Conservation (phyloP, 2,113 vertebrate species). For the Tachycineta bicolor region DNA sequence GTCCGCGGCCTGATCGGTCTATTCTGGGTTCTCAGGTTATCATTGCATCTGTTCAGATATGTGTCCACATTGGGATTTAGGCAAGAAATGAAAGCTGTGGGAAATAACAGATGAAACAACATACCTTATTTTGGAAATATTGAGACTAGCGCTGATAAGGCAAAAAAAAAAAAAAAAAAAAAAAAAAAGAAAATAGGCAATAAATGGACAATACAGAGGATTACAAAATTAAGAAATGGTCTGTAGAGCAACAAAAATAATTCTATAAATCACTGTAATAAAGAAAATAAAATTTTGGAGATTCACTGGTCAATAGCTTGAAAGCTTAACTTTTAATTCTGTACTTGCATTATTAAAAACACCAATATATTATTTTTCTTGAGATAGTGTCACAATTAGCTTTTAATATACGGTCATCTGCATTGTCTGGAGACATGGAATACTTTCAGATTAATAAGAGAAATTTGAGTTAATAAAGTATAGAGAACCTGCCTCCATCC, state of each 20-base stretch:
- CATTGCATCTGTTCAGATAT: not conserved
- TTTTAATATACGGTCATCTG: not conserved
- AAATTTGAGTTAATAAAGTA: not conserved
- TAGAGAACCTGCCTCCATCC: not conserved
- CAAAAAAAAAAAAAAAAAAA: not conserved
- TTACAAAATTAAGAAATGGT: not conserved
- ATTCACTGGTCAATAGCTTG: not conserved
- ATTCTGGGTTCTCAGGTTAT: not conserved
- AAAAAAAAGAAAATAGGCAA: not conserved
- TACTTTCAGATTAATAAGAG: not conserved
- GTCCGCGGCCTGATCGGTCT: not conserved
- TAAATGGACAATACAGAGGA: not conserved
- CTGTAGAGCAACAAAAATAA: not conserved
- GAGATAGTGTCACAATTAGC: not conserved
- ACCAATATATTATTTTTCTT: not conserved
- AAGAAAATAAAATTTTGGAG: not conserved
- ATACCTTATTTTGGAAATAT: not conserved
- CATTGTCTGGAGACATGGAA: not conserved
- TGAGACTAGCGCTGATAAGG: not conserved
- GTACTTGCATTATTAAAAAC: not conserved
- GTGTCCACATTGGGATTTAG: not conserved
- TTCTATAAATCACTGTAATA: not conserved
- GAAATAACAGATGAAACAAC: not conserved
- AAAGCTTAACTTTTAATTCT: not conserved
- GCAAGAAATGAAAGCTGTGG: not conserved